Evolutionary conservation across 92 coral and sea anemone species (phyloP).

Genomic region (Phenganax stokvisi): DNA sequence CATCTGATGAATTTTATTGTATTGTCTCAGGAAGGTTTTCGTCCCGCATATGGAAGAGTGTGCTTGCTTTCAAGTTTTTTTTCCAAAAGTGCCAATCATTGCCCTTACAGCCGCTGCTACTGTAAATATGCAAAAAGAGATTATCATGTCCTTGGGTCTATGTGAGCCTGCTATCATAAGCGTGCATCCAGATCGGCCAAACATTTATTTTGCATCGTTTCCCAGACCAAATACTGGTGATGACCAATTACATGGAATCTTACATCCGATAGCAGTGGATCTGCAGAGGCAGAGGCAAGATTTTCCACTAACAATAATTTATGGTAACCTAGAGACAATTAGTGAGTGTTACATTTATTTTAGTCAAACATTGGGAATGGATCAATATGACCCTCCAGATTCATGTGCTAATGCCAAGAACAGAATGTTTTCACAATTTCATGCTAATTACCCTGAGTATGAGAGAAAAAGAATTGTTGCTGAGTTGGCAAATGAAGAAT

Average conservation of each 20-base stretch:
- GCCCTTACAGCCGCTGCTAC: constrained; percentile 14
- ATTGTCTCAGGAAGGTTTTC: not conserved
- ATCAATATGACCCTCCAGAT: constrained; percentile 49
- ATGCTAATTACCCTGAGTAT: constrained; percentile 61
- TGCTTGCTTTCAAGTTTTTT: not conserved
- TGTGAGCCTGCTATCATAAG: not conserved
- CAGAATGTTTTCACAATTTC: constrained; percentile 56
- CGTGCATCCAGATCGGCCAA: not conserved
- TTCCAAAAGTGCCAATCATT: not conserved
- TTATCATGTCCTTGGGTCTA: not conserved
- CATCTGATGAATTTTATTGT: not conserved
- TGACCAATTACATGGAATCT: not conserved
- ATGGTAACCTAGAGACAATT: constrained; percentile 51
- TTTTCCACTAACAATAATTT: constrained; percentile 52
- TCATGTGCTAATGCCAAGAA: constrained; percentile 30
- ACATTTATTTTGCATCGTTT: not conserved
- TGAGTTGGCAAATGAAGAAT: constrained; percentile 27
- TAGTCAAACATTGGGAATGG: constrained; percentile 26
- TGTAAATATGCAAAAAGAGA: not conserved
- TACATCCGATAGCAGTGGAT: not conserved
- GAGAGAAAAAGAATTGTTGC: constrained; percentile 49
- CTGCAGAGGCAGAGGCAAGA: constrained; percentile 5
- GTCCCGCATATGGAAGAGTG: not conserved
- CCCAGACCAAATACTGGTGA: not conserved
- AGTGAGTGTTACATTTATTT: constrained; percentile 46